phyloP scores from a whole-genome alignment of 2,797 vertebrate species.

The Oreortyx pictus region DNA sequence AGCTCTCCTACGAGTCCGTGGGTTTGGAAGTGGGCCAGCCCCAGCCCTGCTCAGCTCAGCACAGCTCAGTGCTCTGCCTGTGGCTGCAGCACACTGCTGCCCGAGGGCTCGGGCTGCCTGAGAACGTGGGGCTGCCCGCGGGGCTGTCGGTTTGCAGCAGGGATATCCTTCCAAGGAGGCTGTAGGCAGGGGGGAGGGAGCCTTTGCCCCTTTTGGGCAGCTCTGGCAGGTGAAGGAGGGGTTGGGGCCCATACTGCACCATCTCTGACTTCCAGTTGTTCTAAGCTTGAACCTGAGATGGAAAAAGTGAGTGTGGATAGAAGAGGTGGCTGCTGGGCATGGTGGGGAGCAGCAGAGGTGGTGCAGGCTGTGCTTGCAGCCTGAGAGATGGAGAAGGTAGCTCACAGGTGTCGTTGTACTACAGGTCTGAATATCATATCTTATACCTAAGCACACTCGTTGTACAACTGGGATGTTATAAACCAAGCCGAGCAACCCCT shows the following conservation, averaged over 20 bases:
- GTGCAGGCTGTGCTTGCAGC: neutral
- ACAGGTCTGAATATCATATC: neutral
- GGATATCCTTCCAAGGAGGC: neutral
- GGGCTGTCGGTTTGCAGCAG: neutral
- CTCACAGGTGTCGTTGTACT: neutral
- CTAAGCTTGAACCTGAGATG: neutral
- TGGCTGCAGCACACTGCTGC: neutral
- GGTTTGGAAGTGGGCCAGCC: slow-evolving; percentile 38
- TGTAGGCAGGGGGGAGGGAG: neutral
- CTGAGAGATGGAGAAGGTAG: neutral
- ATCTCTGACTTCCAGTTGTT: neutral
- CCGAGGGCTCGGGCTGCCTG: neutral
- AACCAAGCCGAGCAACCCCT: neutral
- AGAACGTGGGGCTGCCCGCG: neutral
- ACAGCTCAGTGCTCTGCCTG: neutral
- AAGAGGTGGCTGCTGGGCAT: neutral
- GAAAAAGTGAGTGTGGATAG: neutral
- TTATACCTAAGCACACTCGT: neutral
- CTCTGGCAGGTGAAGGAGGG: neutral
- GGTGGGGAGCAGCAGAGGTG: fast-evolving
- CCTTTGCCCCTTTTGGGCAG: fast-evolving
- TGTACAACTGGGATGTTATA: neutral
- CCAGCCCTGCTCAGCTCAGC: slow-evolving; percentile 12
- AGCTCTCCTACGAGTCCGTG: neutral
- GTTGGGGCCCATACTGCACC: neutral